These are phyloP conservation scores for Hesperophylax magnus DNA, from an alignment of 1,140 invertebrate genomes.

Conservation along the genomic window DNA sequence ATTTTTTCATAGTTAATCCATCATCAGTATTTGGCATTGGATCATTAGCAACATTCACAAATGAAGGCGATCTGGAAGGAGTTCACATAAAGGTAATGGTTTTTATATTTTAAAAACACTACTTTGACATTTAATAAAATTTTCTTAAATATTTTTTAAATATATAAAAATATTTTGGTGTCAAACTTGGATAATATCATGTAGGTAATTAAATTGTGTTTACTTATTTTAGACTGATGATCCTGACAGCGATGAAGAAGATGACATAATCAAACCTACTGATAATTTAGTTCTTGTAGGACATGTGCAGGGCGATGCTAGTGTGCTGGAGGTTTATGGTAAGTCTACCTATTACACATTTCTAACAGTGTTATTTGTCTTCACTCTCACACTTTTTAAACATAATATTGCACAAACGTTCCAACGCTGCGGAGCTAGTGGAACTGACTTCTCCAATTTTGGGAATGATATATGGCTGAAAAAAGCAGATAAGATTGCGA, in stretches of 20 bases:
- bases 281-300: constrained; percentile 95
- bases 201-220: no score
- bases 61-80: constrained; percentile 67
- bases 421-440: no score
- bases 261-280: constrained; percentile 89
- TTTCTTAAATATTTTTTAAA: not conserved
- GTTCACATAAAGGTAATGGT: constrained; percentile 67
- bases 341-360: constrained; percentile 58
- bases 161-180: not conserved
- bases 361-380: no score
- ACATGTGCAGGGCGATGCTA: constrained; percentile 87
- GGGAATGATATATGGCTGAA: no score
- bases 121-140: not conserved
- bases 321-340: constrained; percentile 91
- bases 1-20: constrained; percentile 52
- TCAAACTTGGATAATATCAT: not conserved
- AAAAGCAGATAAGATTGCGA: no score
- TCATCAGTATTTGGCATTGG: constrained; percentile 67
- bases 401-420: no score
- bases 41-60: constrained; percentile 66
- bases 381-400: no score
- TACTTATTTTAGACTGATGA: constrained; percentile 71
- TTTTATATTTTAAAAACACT: constrained; percentile 13
- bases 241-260: constrained; percentile 90
- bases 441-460: no score